Percentiles rank a stretch among this genome's conserved stretches.
These are phyloP conservation scores for Mesocricetus auratus DNA, from an alignment of 2,113 vertebrate genomes.

Conservation along the genomic window DNA sequence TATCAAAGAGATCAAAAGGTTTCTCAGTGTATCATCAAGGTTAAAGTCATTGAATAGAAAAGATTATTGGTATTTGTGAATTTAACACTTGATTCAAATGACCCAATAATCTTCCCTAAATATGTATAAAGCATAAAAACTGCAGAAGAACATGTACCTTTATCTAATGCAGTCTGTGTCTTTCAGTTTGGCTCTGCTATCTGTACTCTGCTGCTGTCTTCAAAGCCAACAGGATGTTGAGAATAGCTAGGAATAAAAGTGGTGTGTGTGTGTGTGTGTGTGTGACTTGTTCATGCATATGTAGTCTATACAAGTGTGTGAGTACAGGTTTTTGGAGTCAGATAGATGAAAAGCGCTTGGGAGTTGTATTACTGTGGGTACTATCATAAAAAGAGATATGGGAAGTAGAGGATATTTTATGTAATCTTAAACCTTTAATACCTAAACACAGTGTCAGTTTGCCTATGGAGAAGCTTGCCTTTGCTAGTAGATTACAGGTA, in stretches of 20 bases:
- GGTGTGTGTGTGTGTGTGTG: background rate
- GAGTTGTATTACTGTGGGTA: background rate
- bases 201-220: background rate
- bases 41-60: conserved; percentile 11
- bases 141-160: background rate
- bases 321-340: background rate
- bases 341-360: background rate
- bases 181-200: background rate
- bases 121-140: background rate
- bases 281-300: background rate
- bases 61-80: background rate
- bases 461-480: background rate
- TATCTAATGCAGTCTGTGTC: background rate
- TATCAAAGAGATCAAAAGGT: background rate
- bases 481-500: background rate
- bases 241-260: background rate
- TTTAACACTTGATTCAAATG: background rate
- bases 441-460: background rate
- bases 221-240: background rate
- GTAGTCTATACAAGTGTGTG: background rate
- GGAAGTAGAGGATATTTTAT: background rate
- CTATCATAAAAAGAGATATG: background rate
- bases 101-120: background rate
- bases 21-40: background rate
- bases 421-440: background rate